Evolutionary conservation across 1,140 invertebrate species (phyloP).

Genomic region (Homalodisca vitripennis): DNA sequence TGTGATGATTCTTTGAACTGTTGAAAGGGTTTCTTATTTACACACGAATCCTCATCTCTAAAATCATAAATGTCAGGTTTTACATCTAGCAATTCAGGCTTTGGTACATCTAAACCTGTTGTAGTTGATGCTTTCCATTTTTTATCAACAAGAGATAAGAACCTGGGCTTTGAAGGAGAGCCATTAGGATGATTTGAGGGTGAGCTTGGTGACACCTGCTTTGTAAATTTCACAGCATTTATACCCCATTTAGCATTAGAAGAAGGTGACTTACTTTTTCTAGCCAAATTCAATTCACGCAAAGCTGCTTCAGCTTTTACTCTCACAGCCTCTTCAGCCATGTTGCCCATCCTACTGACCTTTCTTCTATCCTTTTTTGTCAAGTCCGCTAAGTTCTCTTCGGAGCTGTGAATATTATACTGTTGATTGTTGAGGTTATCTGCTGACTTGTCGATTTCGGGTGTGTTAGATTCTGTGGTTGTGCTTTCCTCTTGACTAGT

Average conservation of each 20-base stretch:
- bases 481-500: not conserved
- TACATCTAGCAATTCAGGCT: slow-evolving; percentile 3
- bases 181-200: not conserved
- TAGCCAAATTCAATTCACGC: slow-evolving; percentile 23
- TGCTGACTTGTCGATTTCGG: slow-evolving; percentile 5
- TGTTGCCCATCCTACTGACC: not conserved
- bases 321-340: slow-evolving; percentile 27
- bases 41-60: slow-evolving; percentile 5
- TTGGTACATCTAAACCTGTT: not conserved
- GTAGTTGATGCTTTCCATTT: slow-evolving; percentile 2
- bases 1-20: not conserved
- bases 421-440: not conserved
- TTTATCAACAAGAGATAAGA: slow-evolving; percentile 14
- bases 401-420: not conserved
- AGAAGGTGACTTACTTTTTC: slow-evolving; percentile 19
- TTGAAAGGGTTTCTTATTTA: slow-evolving; percentile 7
- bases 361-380: slow-evolving; percentile 20
- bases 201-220: not conserved
- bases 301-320: slow-evolving; percentile 34
- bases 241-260: slow-evolving; percentile 24
- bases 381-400: slow-evolving; percentile 3
- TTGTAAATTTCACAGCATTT: slow-evolving; percentile 27
- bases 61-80: slow-evolving; percentile 21
- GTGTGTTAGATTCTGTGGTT: not conserved
- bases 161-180: slow-evolving; percentile 19